phyloP scores from a whole-genome alignment of 2,888 invertebrate species.

The Caenorhabditis panamensis region DNA sequence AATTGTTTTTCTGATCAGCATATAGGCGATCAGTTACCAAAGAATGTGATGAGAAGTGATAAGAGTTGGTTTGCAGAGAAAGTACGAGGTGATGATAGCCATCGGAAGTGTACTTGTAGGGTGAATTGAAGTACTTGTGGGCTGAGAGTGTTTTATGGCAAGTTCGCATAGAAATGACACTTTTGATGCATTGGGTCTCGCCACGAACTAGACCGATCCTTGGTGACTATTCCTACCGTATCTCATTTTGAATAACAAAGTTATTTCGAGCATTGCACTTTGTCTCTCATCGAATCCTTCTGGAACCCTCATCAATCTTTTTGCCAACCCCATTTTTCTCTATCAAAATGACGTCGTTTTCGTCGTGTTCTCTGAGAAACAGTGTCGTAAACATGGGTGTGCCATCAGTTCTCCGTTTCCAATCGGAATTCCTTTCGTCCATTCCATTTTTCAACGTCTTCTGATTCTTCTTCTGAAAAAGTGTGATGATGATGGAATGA shows the following conservation, averaged over 20 bases:
- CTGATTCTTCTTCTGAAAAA: neutral
- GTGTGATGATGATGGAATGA: constrained; percentile 18
- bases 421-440: constrained; percentile 1
- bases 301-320: constrained; percentile 15
- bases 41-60: neutral
- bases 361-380: neutral
- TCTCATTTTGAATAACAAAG: neutral
- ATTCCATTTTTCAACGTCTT: neutral
- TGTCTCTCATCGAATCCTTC: too few species aligned
- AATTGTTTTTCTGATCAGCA: neutral
- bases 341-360: constrained; percentile 17
- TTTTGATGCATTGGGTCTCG: too few species aligned
- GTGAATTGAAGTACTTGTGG: neutral
- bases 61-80: neutral
- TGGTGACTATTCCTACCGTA: too few species aligned
- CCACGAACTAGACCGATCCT: too few species aligned
- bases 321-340: neutral
- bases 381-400: constrained; percentile 18
- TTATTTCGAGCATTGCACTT: too few species aligned
- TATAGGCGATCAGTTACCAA: constrained; percentile 3
- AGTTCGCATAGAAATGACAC: too few species aligned
- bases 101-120: neutral
- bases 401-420: constrained; percentile 22
- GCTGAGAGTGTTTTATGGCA: too few species aligned
- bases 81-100: neutral